Base-by-base conservation (phyloP, 30 jellyfish, hydroid and myxozoan species). In the Mastigias papua region DNA sequence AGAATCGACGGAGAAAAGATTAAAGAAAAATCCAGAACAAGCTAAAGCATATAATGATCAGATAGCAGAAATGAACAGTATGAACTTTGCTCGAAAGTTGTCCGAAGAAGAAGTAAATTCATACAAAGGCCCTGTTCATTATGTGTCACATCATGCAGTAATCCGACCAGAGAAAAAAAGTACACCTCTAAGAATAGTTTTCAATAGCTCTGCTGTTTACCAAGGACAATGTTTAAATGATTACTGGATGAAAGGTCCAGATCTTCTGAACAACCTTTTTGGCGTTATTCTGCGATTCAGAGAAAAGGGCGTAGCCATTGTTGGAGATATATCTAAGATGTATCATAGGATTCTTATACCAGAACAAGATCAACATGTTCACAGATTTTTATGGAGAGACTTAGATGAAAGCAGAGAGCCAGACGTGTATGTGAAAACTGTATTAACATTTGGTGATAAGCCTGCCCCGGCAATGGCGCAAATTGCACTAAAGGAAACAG, bases 221-320 rank as follows among this genome's bases (percentile, higher is more conserved):
- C 77, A 82, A 66, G 97, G 97, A 8, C 90, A 69, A 57, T 62
- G 33, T 32, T 74, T 91, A 33, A 86, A 76, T 54, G 97, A 78
- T 64, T 78, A 76, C 58, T 68, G 91, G 78, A 70, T 58, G 91
- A 90, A 90, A 74, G 97, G 95, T 60, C 97, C 93, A 34, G 93
- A 89, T 77, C 49, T 89, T 35, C 93, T 89, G 69, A 89, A 80
- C 64, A 78, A 81, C 62, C 80, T 80, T 16, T 80, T 80, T 73
- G 90, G 86, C 35, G 74, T 89, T 48, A 61, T 25, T 42, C 80
- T 81, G 72, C 79, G 90, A 32, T 89, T 89, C 80, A 61, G 93
- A 80, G 90, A 89, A 50, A 73, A 81, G 34, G 86, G 71, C 33
- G 90, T 48, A 21, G 96, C 92, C 11, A 2, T 87, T 7, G 29